These are phyloP conservation scores for Sitobion miscanthi DNA, from an alignment of 1,140 invertebrate species.

Conservation along the genomic window DNA sequence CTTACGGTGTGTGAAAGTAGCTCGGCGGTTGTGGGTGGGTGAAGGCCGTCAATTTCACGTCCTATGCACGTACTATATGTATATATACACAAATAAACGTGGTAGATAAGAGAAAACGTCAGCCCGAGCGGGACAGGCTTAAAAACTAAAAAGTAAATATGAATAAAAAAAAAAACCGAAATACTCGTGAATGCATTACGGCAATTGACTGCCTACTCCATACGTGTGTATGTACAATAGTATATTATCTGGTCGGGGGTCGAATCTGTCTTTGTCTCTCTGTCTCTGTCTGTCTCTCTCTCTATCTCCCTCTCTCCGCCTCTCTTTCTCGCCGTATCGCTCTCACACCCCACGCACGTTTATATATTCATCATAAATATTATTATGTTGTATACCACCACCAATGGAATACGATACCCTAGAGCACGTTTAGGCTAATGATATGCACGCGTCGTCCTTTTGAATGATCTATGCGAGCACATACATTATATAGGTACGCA, in stretches of 20 bases:
- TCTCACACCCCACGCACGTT: not conserved
- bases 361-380: not conserved
- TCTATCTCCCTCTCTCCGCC: not conserved
- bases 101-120: constrained; percentile 37
- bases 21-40: not conserved
- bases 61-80: not conserved
- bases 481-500: not conserved
- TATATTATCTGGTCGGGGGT: not conserved
- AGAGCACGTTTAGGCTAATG: not conserved
- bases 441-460: not conserved
- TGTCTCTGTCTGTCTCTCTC: not conserved
- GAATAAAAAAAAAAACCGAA: not conserved
- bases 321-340: not conserved
- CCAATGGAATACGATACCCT: not conserved
- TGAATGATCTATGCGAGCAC: not conserved
- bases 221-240: not conserved
- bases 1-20: not conserved
- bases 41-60: not conserved
- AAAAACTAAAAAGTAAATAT: constrained; percentile 15
- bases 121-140: not conserved
- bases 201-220: not conserved
- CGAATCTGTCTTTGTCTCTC: not conserved
- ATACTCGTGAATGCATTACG: not conserved
- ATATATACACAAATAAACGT: not conserved
- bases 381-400: not conserved